These are phyloP conservation scores for Pollicipes pollicipes DNA, from an alignment of 1,140 invertebrate genomes.

Conservation along the genomic window DNA sequence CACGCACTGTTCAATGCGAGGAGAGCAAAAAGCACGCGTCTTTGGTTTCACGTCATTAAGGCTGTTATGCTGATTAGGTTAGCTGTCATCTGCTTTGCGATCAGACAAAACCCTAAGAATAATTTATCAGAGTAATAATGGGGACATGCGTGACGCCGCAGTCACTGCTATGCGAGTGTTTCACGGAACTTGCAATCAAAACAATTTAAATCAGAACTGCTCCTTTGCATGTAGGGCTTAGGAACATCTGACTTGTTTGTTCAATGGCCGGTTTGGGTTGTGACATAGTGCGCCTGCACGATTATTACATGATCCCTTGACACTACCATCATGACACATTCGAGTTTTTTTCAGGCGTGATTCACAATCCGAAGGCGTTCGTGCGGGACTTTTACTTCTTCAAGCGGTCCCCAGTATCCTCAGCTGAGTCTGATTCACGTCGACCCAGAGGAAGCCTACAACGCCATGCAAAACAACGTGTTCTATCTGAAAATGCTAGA, in stretches of 20 bases:
- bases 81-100: conserved; percentile 6
- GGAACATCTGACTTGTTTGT: no score
- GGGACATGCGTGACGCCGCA: no score
- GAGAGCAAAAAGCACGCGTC: no score
- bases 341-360: conserved; percentile 50
- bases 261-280: no score
- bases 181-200: no score
- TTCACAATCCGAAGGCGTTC: conserved; percentile 81
- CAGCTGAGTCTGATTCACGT: conserved; percentile 88
- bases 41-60: neutral
- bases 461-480: conserved; percentile 80
- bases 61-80: neutral
- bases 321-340: no score
- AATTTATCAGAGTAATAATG: no score
- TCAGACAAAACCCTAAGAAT: conserved; percentile 2
- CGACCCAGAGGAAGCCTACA: conserved; percentile 75
- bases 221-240: no score
- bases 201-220: no score
- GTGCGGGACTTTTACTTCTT: conserved; percentile 99
- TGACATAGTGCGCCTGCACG: no score
- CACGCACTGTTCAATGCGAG: neutral
- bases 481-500: conserved; percentile 84
- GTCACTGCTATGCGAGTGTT: no score
- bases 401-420: conserved; percentile 92
- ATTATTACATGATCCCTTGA: no score